phyloP scores from a whole-genome alignment of 2,888 invertebrate genomes.

The Isoperla grammatica region DNA sequence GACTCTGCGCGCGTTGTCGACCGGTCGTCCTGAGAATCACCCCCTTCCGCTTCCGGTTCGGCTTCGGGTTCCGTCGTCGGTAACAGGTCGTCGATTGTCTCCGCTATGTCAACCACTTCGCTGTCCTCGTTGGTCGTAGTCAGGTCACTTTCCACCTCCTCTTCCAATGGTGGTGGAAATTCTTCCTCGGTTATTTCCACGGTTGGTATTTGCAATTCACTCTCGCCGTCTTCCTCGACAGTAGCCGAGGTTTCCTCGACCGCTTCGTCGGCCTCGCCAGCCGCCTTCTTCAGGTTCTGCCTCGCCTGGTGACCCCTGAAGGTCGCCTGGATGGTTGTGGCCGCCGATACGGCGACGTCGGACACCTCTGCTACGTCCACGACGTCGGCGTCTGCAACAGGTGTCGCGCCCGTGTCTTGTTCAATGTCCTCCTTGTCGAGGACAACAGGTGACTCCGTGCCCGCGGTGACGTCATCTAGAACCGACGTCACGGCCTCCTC shows the following conservation, averaged over 20 bases:
- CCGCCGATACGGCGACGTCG: conserved; percentile 16
- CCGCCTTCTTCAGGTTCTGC: conserved; percentile 24
- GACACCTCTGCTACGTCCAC: background rate
- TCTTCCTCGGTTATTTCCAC: background rate
- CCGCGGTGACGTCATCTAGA: background rate
- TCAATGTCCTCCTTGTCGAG: too few species aligned
- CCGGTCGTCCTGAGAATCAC: background rate
- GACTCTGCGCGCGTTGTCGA: conserved; percentile 1
- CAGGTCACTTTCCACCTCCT: conserved; percentile 4
- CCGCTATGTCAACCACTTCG: background rate
- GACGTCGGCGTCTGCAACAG: too few species aligned
- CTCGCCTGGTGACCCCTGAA: conserved; percentile 31
- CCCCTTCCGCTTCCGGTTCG: background rate
- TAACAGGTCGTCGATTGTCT: background rate
- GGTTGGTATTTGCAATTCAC: background rate
- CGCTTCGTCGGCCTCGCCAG: background rate
- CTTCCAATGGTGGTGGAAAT: background rate
- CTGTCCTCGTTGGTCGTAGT: conserved; percentile 5
- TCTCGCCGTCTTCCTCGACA: background rate
- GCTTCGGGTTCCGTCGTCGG: background rate
- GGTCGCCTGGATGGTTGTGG: conserved; percentile 30
- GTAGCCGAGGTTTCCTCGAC: background rate
- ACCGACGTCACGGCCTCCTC: background rate
- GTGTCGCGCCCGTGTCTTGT: too few species aligned
- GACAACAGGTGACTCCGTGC: background rate